Evolutionary conservation across 92 coral and sea anemone genomes (phyloP), one percentile per base, ranked within the genome.

Genomic region (Parazoanthus swiftii): DNA sequence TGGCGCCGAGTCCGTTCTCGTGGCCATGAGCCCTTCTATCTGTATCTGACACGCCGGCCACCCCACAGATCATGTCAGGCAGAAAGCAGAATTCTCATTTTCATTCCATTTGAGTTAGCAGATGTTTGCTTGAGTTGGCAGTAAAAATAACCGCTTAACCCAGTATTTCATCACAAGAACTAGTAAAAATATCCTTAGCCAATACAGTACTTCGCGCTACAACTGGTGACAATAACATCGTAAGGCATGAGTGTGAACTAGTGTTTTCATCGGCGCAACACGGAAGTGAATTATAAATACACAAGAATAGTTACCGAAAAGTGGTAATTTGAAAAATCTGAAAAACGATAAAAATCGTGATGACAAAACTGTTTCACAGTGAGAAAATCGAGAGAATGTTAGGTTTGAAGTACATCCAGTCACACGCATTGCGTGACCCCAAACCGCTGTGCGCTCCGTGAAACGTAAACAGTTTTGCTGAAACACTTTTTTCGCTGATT

Each of bases 1-100:
- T 95, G 98, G 98, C 98, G 98, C 98, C 98, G 42, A 95, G 96
- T 91, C 93, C 78, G 93, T 94, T 93, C 94, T 95, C 98, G 98
- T 95, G 98, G 90, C 91, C 95, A 50, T 84, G 87, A 68, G 66
- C 87, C 87, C 87, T 84, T 68, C 39, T 84, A 68, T 68, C 35
- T 65, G 29, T 84, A 29, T 35, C 67, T 33, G 18, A 39, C 66
- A 44, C 66, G 33, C 65, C 77, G 87, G 87, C 87, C 87, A 84
- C 87, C 87, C 87, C 87, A 71, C 77, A 84, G 78, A 84, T 84
- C 63, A 46, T 33, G 44, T 44, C 65, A 46, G 42, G 68, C 77
- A 70, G 51, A 84, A 80, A 71, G 58, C 75, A 46, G 74, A 84
- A 68, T 84, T 84, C 86, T 59, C 76, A 46, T 70, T 71, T 84